These are phyloP conservation scores for Acromyrmex heyeri DNA, from an alignment of 1,140 invertebrate genomes.

Conservation along the genomic window DNA sequence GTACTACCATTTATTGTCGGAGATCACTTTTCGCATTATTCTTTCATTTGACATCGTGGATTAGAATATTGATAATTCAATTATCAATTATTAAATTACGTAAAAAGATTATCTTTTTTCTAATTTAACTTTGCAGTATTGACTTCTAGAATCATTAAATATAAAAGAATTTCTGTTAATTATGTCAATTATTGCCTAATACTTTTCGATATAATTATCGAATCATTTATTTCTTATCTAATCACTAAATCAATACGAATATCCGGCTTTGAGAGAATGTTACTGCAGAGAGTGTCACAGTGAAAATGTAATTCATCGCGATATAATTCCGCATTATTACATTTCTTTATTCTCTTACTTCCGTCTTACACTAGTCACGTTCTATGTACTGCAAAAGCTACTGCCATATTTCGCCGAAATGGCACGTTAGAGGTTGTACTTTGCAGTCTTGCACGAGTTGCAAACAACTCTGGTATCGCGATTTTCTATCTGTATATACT, in stretches of 20 bases:
- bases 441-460: conserved; percentile 4
- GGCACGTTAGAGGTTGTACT: conserved; percentile 1
- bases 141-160: background rate
- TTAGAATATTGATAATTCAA: background rate
- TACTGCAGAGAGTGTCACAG: background rate
- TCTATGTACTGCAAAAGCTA: background rate
- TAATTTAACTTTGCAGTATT: background rate
- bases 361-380: conserved; percentile 11
- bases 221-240: background rate
- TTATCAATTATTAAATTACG: background rate
- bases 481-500: background rate
- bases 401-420: conserved; percentile 18
- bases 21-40: background rate
- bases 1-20: background rate
- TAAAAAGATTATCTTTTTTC: background rate
- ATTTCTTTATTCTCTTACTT: conserved; percentile 16
- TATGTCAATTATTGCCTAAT: background rate
- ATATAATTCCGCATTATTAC: conserved; percentile 2
- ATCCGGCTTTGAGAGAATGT: background rate
- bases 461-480: background rate
- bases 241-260: background rate
- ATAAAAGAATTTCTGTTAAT: background rate
- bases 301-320: background rate
- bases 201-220: background rate
- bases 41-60: background rate